phyloP scores from a whole-genome alignment of 2,888 invertebrate species.

The Eurytoma adleriae region DNA sequence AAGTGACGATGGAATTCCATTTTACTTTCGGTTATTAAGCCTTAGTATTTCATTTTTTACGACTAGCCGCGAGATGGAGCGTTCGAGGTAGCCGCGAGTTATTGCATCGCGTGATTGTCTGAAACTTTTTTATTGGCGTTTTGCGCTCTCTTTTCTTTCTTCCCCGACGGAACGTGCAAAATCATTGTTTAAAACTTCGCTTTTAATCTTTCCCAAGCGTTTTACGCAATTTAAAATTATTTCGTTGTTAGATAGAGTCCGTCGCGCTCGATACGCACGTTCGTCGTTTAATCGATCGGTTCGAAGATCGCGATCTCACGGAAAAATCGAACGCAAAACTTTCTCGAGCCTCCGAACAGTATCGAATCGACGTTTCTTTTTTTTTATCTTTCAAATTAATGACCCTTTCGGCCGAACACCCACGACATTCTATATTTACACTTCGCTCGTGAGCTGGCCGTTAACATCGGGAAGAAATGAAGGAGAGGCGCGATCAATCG shows the following conservation, averaged over 20 bases:
- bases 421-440: too few species aligned
- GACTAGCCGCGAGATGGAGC: background rate
- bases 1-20: slow-evolving; percentile 49
- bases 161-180: background rate
- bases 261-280: too few species aligned
- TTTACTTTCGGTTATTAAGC: slow-evolving; percentile 38
- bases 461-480: too few species aligned
- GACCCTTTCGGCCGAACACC: too few species aligned
- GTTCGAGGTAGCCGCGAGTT: slow-evolving; percentile 9
- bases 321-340: background rate
- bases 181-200: background rate
- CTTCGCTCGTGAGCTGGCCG: too few species aligned
- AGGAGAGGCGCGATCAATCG: slow-evolving; percentile 31
- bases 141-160: background rate
- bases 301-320: too few species aligned
- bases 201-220: too few species aligned
- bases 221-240: too few species aligned
- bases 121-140: background rate
- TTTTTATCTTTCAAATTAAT: too few species aligned
- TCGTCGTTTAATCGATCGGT: too few species aligned
- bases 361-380: background rate
- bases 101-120: slow-evolving; percentile 12
- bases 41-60: slow-evolving; percentile 32
- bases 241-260: too few species aligned
- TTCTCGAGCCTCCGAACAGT: background rate